Evolutionary conservation across 2,113 vertebrate species (phyloP), one percentile per base, ranked within the genome.

Genomic region (Cephalophus harveyi): DNA sequence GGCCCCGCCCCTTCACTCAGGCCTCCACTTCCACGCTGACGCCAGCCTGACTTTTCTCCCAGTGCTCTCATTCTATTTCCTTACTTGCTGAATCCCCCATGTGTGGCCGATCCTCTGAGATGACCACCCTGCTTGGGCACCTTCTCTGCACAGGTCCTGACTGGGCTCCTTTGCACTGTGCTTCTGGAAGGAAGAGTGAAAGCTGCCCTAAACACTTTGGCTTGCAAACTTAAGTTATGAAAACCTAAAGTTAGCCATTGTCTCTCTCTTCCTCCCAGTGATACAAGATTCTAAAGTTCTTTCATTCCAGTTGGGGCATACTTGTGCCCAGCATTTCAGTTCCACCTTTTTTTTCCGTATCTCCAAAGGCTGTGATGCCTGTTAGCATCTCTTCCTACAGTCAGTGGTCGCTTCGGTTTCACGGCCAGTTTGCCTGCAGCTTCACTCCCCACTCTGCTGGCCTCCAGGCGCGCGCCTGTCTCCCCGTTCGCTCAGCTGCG

Each of bases 401-500:
- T 30, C 9, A 13, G 12, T 11, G 7, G 14, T 81, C 21, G 10
- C 78, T 71, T 14, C 50, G 52, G 16, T 43, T 48, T 54, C 5
- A 0, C 0, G 0, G 3, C 12, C 1, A 0, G 0, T 43, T 12
- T 85, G 16, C n/a, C 52, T 21, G 3, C 27, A 52, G 59, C 36
- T 0, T n/a, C 48, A 7, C 4, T 15, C 3, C 54, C 30, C 21
- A 13, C 54, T 40, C 5, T 0, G 0, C 15, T 1, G 23, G 81
- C 27, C 27, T 62, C 52, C 12, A 3, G 30, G 13, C 16, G 3
- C 1, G 0, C 7, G 16, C 60, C 43, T n/a, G 17, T 30, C 33
- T 40, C 23, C 52, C 23, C 0, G 0, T 1, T 43, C 0, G 0
- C 30, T 48, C 14, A 13, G 15, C 7, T 78, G 0, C 4, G 43